These are phyloP conservation scores for Enteromius argenteus DNA, from an alignment of 2,797 vertebrate genomes.

Conservation along the genomic window DNA sequence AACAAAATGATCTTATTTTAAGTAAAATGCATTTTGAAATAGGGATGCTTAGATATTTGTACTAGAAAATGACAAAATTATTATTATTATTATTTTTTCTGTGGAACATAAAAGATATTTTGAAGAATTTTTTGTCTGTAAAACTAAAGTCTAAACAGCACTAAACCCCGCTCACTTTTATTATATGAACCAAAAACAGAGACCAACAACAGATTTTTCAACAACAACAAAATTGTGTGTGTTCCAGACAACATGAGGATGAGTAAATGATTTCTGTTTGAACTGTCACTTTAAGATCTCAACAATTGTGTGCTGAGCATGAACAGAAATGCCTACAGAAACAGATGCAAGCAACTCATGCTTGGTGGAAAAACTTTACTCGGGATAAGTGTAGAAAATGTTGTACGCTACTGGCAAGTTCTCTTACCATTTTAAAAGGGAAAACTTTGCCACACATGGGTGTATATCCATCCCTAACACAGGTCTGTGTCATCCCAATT, in stretches of 20 bases:
- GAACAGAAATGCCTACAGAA: constrained; percentile 1
- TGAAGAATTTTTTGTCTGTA: neutral
- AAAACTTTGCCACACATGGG: constrained; percentile 8
- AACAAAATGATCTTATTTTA: neutral
- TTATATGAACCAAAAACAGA: neutral
- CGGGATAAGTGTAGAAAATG: constrained; percentile 10
- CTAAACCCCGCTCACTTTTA: neutral
- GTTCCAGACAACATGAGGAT: neutral
- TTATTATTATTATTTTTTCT: no score
- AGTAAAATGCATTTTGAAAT: neutral
- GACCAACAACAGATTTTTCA: no score
- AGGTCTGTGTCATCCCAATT: constrained; percentile 45
- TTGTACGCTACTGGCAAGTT: constrained; percentile 3
- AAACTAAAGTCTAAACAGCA: neutral
- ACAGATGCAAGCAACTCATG: neutral
- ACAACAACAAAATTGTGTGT: no score
- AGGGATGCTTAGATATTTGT: neutral
- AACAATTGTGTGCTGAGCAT: neutral
- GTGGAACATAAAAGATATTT: neutral
- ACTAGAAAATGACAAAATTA: neutral
- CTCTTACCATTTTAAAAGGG: neutral
- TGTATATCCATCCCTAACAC: constrained; percentile 19
- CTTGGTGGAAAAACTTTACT: constrained; percentile 9
- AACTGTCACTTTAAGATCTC: neutral
- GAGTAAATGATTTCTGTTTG: neutral